Base-by-base conservation (phyloP, 2,888 invertebrate genomes). In the Nemurella pictetii region DNA sequence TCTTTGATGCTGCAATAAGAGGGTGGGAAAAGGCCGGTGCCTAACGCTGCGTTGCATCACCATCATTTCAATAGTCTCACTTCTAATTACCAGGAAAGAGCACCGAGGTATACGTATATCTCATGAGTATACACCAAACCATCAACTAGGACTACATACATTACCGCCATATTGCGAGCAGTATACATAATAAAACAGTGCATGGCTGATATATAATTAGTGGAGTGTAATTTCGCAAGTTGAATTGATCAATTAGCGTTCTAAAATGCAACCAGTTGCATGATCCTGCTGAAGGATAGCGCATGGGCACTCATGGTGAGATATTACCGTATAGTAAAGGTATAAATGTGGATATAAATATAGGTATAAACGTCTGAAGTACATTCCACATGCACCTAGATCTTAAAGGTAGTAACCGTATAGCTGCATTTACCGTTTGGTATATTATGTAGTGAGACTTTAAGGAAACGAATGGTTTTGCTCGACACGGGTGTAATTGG, bases 81-180 rank as follows among this genome's bases (percentile, higher is more conserved):
- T 80, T 80, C 80, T 85, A 84, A 84, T 85, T 85, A 85, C 81
- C 85, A 84, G n/a, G n/a, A n/a, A n/a, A 85, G 77, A n/a, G 29
- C 75, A 36, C 26, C n/a, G 78, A 2, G 12, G 55, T 20, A 55
- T 12, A 3, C 15, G 55, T 55, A 55, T 20, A 55, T 55, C 2
- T 12, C 55, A 55, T 55, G 9, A 55, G 4, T 9, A 5, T 32
- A 32, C 26, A 80, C 26, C 30, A 29, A 75, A 83, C 20, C 55
- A 55, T 55, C 55, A 55, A 55, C 15, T 55, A n/a, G n/a, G n/a
- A 55, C 55, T n/a, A n/a, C n/a, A n/a, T n/a, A n/a, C n/a, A n/a
- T n/a, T n/a, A n/a, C n/a, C n/a, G n/a, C n/a, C n/a, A n/a, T n/a
- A n/a, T n/a, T n/a, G 12, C 55, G 55, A 55, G 55, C 9, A 55